phyloP scores from a whole-genome alignment of 2,797 vertebrate species.

The Capromys pilorides region DNA sequence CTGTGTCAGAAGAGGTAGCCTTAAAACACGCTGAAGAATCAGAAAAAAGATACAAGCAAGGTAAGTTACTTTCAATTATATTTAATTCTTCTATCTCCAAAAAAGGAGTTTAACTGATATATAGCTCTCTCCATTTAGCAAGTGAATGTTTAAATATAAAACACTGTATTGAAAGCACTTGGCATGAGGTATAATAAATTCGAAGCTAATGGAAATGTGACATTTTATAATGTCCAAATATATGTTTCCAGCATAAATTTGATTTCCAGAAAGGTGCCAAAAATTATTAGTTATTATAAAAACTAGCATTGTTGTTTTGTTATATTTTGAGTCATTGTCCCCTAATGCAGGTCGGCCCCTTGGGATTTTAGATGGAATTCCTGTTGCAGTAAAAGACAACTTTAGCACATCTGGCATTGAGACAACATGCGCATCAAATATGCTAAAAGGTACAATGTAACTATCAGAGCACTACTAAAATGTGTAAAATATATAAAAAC shows the following conservation, averaged over 20 bases:
- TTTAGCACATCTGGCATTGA: slow-evolving; percentile 92
- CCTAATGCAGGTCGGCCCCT: slow-evolving; percentile 87
- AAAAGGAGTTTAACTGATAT: slow-evolving; percentile 40
- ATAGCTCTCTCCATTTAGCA: slow-evolving; percentile 34
- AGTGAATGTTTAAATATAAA: slow-evolving; percentile 47
- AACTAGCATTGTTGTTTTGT: neutral
- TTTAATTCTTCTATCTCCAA: neutral
- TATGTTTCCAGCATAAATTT: neutral
- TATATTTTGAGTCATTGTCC: neutral
- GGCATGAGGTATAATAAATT: slow-evolving; percentile 7
- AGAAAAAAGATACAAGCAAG: slow-evolving; percentile 89
- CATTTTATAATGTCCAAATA: neutral
- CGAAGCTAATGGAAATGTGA: neutral
- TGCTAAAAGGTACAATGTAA: slow-evolving; percentile 91
- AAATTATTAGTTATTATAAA: slow-evolving; percentile 23
- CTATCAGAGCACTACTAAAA: neutral
- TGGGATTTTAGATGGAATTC: slow-evolving; percentile 95
- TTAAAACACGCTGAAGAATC: slow-evolving; percentile 93
- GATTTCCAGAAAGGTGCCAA: slow-evolving; percentile 11
- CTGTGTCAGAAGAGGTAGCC: slow-evolving; percentile 91
- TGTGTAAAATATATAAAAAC: slow-evolving; percentile 13
- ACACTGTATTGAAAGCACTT: slow-evolving; percentile 54
- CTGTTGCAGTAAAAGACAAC: slow-evolving; percentile 97
- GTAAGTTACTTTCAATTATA: slow-evolving; percentile 80
- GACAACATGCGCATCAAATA: slow-evolving; percentile 96